A percentile compares a stretch with the other conserved stretches of the same genome.
These are phyloP conservation scores for Drosophila tsacasi DNA, from an alignment of 1,140 invertebrate species.

Conservation along the genomic window DNA sequence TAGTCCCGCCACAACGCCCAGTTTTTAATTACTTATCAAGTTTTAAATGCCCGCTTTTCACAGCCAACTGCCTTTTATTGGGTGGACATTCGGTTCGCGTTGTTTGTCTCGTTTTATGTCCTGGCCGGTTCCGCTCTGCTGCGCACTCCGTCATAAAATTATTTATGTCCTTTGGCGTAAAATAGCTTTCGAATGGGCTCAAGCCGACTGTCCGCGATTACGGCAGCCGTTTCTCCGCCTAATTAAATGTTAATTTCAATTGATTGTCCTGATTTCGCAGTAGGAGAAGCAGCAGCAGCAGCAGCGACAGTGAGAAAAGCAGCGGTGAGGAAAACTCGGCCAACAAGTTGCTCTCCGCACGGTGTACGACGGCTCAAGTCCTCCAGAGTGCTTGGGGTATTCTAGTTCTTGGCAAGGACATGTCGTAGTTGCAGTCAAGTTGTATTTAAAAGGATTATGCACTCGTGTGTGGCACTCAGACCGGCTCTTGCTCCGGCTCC, in stretches of 20 bases:
- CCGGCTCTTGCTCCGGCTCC: conserved; percentile 17
- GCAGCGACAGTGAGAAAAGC: not conserved
- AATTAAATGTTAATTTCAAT: conserved; percentile 81
- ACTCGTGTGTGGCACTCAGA: conserved; percentile 64
- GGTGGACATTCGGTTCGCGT: conserved; percentile 55
- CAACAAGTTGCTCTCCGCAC: conserved; percentile 26
- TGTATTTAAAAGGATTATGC: conserved; percentile 81
- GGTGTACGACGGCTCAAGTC: conserved; percentile 19
- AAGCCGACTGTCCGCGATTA: conserved; percentile 48
- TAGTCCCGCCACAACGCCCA: conserved; percentile 2
- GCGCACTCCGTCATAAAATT: conserved; percentile 61
- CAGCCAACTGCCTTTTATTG: conserved; percentile 76
- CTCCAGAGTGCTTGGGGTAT: conserved; percentile 25
- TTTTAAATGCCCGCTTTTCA: conserved; percentile 68
- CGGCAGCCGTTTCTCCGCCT: conserved; percentile 56
- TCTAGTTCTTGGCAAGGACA: conserved; percentile 48
- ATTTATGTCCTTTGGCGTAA: conserved; percentile 67
- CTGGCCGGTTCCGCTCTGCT: conserved; percentile 49
- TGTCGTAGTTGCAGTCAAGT: conserved; percentile 55
- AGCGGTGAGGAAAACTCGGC: conserved; percentile 19
- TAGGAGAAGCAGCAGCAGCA: no score
- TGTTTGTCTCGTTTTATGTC: conserved; percentile 57
- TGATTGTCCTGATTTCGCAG: conserved; percentile 59
- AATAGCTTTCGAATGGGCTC: conserved; percentile 63
- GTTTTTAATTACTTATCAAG: conserved; percentile 80